phyloP scores from a whole-genome alignment of 2,113 vertebrate species.

The Chlorodrepanis virens region DNA sequence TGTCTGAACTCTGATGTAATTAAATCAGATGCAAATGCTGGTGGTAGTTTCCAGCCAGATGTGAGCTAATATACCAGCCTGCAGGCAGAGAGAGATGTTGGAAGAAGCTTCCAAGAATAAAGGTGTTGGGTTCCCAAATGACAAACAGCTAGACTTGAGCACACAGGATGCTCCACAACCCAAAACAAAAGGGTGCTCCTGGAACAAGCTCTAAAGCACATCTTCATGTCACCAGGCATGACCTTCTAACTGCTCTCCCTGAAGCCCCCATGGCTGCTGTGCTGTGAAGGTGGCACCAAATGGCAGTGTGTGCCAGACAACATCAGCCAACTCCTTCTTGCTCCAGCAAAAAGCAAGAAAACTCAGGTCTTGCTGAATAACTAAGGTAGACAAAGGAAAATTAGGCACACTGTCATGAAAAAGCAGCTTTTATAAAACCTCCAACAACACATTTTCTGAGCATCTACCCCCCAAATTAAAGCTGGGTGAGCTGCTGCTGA shows the following conservation, averaged over 20 bases:
- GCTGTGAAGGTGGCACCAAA: neutral
- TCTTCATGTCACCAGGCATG: neutral
- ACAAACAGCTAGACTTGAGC: neutral
- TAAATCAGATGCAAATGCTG: slow-evolving; percentile 9
- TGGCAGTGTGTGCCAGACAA: neutral
- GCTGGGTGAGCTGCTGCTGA: neutral
- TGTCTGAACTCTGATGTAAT: neutral
- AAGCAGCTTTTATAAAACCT: neutral
- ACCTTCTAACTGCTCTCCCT: neutral
- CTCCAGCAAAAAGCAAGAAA: neutral
- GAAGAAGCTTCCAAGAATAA: neutral
- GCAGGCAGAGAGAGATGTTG: neutral
- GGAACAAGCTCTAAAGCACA: neutral
- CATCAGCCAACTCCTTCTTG: neutral
- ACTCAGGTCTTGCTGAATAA: neutral
- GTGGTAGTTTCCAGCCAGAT: neutral
- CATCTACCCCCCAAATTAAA: neutral
- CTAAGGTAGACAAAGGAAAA: neutral
- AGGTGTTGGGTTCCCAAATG: neutral
- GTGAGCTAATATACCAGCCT: neutral
- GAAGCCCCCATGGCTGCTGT: neutral
- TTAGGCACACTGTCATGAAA: neutral
- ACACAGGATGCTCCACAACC: neutral
- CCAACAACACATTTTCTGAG: neutral
- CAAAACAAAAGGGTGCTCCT: neutral